Evolutionary conservation across 2,797 vertebrate species (phyloP), one percentile per base, ranked within the genome.

Genomic region (Phoeniculus purpureus): DNA sequence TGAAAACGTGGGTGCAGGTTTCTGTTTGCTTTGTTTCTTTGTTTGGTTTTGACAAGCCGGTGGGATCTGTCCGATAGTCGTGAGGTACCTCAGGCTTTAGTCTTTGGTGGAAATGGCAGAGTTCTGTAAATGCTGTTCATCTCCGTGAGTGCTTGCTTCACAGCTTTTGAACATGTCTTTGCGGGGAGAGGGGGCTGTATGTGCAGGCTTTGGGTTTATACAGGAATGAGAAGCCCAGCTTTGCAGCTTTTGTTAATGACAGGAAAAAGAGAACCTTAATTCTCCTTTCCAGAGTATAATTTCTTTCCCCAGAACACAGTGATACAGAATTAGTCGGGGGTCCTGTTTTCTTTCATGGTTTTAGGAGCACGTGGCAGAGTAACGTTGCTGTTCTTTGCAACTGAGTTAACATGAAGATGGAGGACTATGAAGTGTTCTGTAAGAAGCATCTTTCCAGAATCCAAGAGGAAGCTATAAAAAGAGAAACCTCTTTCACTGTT

Each of bases 371-470:
- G 4, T 13, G 20, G 15, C 67, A 72, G 31, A 92, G 25, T 85
- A 64, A 84, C 45, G 40, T 76, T 85, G 7, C 51, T 74, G 43
- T 75, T 95, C 34, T 93, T 89, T 96, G 81, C 94, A 97, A 97
- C 67, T 91, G 82, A 89, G 83, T 66, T 58, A 87, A 88, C 94
- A 92, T 95, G 83, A 98, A 97, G 94, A 99, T 99, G 99, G 98
- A 99, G 91, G 98, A 98, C 92, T 99, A 99, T 68, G 98, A 99
- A 85, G 94, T 97, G 71, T 99, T 99, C 96, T 98, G 97, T 89
- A 96, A 97, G 92, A 98, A 95, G 81, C 98, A 97, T 91, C 94
- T 98, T 94, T 95, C 96, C 78, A 85, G 95, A 86, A 97, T 99
- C 91, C 98, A 98, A 93, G 96, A 97, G 80, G 96, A 97, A 81